These are phyloP conservation scores for Sparidentex hasta DNA, from an alignment of 2,797 vertebrate genomes.

Conservation along the genomic window DNA sequence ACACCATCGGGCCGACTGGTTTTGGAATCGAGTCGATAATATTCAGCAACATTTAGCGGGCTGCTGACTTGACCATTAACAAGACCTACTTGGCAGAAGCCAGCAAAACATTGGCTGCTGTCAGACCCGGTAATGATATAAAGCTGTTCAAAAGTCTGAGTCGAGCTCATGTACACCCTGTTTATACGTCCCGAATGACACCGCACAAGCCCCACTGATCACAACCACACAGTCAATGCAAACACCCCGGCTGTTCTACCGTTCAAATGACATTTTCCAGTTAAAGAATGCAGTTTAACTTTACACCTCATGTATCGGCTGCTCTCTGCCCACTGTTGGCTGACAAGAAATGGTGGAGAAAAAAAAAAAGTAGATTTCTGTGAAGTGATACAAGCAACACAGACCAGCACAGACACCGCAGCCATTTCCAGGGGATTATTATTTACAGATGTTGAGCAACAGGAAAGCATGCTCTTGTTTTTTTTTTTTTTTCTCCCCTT, in stretches of 20 bases:
- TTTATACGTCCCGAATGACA: constrained; percentile 2
- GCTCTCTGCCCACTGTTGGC: neutral
- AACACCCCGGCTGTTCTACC: neutral
- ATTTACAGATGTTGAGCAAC: constrained; percentile 70
- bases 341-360: neutral
- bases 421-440: constrained; percentile 68
- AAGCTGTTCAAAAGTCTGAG: constrained; percentile 11
- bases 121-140: neutral
- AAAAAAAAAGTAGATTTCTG: constrained; percentile 19
- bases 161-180: neutral
- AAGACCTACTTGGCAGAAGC: constrained; percentile 26
- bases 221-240: neutral
- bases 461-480: constrained; percentile 56
- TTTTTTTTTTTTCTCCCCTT: neutral
- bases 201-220: neutral
- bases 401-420: constrained; percentile 30
- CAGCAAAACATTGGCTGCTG: constrained; percentile 22
- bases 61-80: constrained; percentile 27
- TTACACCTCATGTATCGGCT: constrained; percentile 1
- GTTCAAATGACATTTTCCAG: neutral
- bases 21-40: neutral
- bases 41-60: neutral
- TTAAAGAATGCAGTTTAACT: neutral
- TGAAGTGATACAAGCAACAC: constrained; percentile 34
- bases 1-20: neutral